A percentile compares a stretch with the other conserved stretches of the same genome.
phyloP scores from a whole-genome alignment of 2,113 vertebrate genomes.

The Odocoileus hemionus region DNA sequence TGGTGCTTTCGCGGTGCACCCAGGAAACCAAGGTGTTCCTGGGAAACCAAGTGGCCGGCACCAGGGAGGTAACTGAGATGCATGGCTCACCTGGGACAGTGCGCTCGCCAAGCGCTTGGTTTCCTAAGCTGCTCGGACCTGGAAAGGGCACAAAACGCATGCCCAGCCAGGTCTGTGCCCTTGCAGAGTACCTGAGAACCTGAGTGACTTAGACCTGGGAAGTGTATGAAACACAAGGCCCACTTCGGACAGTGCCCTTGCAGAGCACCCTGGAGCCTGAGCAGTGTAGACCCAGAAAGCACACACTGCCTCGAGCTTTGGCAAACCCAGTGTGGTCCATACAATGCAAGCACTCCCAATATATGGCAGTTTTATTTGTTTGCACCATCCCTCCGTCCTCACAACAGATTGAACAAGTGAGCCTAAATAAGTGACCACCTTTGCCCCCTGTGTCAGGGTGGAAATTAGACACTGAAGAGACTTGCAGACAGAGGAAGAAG shows the following conservation, averaged over 20 bases:
- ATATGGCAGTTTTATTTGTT: background rate
- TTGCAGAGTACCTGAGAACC: background rate
- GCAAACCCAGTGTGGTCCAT: background rate
- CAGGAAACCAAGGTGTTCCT: background rate
- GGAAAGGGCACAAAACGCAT: background rate
- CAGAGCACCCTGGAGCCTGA: background rate
- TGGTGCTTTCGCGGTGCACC: background rate
- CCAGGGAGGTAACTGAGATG: background rate
- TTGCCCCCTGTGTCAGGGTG: background rate
- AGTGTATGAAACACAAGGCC: background rate
- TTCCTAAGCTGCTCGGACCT: background rate
- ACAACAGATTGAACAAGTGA: background rate
- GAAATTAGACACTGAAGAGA: background rate
- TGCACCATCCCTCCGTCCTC: background rate
- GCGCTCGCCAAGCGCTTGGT: background rate
- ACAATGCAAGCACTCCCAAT: background rate
- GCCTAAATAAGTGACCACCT: background rate
- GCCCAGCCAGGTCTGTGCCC: background rate
- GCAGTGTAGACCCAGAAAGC: background rate
- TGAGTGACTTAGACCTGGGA: background rate
- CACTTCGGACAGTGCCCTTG: background rate
- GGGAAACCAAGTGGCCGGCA: background rate
- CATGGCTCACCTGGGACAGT: background rate
- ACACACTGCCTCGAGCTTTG: background rate
- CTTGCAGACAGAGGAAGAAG: background rate